phyloP scores from a whole-genome alignment of 2,888 invertebrate species.

The Ctena decussata region DNA sequence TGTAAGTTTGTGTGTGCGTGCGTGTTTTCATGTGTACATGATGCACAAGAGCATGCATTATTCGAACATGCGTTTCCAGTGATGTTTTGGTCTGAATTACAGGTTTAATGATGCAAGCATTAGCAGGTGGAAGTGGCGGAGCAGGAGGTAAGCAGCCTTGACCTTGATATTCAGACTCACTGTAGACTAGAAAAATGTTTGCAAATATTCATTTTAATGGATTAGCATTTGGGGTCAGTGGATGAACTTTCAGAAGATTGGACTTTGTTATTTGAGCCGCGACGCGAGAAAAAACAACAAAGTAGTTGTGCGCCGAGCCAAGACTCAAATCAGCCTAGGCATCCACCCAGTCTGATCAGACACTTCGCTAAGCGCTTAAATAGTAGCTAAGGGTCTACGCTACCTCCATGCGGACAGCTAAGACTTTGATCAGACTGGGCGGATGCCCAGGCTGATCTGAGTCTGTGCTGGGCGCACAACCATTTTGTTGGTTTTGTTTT shows the following conservation, averaged over 20 bases:
- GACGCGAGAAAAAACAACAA: neutral
- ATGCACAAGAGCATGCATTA: too few relatives aligned
- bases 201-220: too few relatives aligned
- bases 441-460: neutral
- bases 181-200: too few relatives aligned
- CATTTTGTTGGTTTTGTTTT: neutral
- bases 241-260: too few relatives aligned
- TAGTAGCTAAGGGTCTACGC: too few relatives aligned
- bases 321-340: neutral
- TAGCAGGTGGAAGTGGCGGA: neutral
- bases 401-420: neutral
- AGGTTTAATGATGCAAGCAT: slow-evolving; percentile 1
- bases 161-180: too few relatives aligned
- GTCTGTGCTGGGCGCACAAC: neutral
- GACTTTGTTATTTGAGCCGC: neutral
- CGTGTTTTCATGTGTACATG: too few relatives aligned
- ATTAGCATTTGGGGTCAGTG: too few relatives aligned
- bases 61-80: too few relatives aligned
- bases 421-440: neutral
- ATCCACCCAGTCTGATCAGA: neutral
- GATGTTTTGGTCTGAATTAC: too few relatives aligned
- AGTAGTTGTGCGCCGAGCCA: neutral
- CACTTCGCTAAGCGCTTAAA: too few relatives aligned
- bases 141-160: neutral
- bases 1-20: too few relatives aligned